Percentiles rank a stretch among this genome's conserved stretches.
phyloP scores from a whole-genome alignment of 2,113 vertebrate genomes.

The Eulacestoma nigropectus region DNA sequence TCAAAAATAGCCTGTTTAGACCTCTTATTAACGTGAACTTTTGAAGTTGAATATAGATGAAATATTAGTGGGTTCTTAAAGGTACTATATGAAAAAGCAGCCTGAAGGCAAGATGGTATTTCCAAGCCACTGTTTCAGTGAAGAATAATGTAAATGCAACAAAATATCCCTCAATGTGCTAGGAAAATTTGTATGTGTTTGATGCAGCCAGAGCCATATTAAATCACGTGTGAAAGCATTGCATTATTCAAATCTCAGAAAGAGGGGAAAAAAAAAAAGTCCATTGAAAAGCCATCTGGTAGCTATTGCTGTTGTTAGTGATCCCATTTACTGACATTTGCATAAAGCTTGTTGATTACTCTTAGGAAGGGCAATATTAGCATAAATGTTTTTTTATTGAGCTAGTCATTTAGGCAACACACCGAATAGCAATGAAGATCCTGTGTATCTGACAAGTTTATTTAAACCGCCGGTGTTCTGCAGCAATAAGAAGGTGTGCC shows the following conservation, averaged over 20 bases:
- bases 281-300: constrained; percentile 56
- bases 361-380: constrained; percentile 55
- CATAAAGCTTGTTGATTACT: constrained; percentile 55
- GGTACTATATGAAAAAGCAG: neutral
- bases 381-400: constrained; percentile 42
- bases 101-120: neutral
- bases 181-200: neutral
- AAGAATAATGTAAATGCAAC: neutral
- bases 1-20: constrained; percentile 43
- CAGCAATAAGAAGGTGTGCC: neutral
- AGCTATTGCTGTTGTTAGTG: constrained; percentile 58
- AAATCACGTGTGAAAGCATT: constrained; percentile 25
- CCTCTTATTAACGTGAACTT: constrained; percentile 14
- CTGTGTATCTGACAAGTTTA: neutral
- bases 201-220: neutral
- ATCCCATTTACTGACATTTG: constrained; percentile 46
- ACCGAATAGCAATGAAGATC: neutral
- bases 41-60: constrained; percentile 24
- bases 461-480: neutral
- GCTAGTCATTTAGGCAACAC: constrained; percentile 10
- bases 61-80: constrained; percentile 52
- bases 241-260: constrained; percentile 48
- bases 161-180: neutral
- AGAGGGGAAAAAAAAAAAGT: neutral
- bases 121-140: neutral